Evolutionary conservation across 2,888 invertebrate species (phyloP), one percentile per base, ranked within the genome.

Genomic region (Lasioglossum malachurum): DNA sequence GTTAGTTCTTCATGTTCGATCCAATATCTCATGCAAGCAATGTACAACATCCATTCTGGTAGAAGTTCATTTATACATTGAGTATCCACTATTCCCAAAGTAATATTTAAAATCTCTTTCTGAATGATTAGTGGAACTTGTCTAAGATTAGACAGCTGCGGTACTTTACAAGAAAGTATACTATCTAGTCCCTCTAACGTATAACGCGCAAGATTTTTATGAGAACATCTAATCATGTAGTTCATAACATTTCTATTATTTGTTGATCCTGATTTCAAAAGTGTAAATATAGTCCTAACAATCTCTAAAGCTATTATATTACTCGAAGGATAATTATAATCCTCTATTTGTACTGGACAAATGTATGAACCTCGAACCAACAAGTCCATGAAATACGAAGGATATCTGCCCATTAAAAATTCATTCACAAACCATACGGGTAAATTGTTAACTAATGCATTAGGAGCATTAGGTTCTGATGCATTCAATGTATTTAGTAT

Each of bases 291-390:
- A 84, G 96, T 96, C 90, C 96, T 95, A 64, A 98, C 91, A 87
- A 98, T 96, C 23, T 97, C 96, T 86, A 97, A 93, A 49, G 96
- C 96, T 80, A 97, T 96, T 12, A 96, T 92, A 90, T 97, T 97
- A 12, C 97, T 96, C 86, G 97, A 96, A 7, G 96, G 95, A 73
- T 96, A 96, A 5, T 95, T 94, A 91, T 96, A 97, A 94, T 97
- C 97, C 94, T 98, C 98, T 10, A 98, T 96, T 95, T 97, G 98
- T 0, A 97, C 97, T 76, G 96, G 96, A 89, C 97, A 97, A 86
- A 97, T 96, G 92, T 97, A 97, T 73, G 97, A 95, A 84, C 96
- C 96, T 64, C 97, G 96, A n/a, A 96, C 96, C 81, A 97, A 95
- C 27, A 98, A 96, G 93, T 98, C 97, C 44, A 98, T 96, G 91